These are phyloP conservation scores for Pseudorectes ferrugineus DNA, from an alignment of 2,113 vertebrate species.

Conservation along the genomic window DNA sequence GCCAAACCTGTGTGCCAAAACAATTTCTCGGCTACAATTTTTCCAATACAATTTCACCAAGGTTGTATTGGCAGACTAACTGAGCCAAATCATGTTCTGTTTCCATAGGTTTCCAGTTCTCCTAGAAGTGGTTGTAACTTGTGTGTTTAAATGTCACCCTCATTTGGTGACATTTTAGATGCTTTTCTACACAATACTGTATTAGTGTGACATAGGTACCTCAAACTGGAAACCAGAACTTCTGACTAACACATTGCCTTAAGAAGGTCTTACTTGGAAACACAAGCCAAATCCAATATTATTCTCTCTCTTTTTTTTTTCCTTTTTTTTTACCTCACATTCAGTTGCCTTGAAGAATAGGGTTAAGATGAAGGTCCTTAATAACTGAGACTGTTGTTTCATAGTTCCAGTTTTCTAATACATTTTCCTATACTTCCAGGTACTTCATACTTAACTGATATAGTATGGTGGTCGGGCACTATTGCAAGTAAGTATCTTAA, in stretches of 20 bases:
- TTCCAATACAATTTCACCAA: not conserved
- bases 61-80: not conserved
- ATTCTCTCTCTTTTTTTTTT: not conserved
- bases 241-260: not conserved
- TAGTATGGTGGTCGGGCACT: constrained; percentile 94
- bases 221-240: not conserved
- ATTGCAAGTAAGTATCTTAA: constrained; percentile 85
- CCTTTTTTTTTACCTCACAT: not conserved
- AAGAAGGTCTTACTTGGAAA: not conserved
- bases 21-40: not conserved
- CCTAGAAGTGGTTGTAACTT: not conserved
- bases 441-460: constrained; percentile 85
- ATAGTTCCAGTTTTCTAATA: not conserved
- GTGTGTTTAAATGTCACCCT: not conserved
- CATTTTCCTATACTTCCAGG: constrained; percentile 66
- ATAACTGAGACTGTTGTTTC: not conserved
- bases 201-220: not conserved
- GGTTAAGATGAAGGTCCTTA: not conserved
- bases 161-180: not conserved
- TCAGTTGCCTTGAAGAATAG: not conserved
- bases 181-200: not conserved
- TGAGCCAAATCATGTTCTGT: not conserved
- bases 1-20: not conserved
- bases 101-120: not conserved
- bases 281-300: not conserved